phyloP scores from a whole-genome alignment of 2,797 vertebrate genomes.

The Phoebastria nigripes region DNA sequence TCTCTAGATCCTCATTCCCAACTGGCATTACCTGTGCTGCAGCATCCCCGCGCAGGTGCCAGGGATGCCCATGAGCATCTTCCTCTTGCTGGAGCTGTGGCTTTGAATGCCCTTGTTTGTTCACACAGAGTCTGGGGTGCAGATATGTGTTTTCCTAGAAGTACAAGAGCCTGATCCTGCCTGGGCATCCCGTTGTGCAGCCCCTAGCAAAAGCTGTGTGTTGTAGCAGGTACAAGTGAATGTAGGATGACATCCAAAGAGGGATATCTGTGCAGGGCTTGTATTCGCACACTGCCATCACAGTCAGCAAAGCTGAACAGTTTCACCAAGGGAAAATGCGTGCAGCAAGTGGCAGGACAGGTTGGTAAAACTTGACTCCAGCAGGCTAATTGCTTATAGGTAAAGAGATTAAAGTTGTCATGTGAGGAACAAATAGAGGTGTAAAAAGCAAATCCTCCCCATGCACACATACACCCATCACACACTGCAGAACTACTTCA shows the following conservation, averaged over 20 bases:
- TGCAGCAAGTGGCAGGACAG: neutral
- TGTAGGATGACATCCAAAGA: neutral
- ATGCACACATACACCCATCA: fast-evolving
- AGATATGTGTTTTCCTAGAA: neutral
- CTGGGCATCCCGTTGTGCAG: neutral
- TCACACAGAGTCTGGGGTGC: neutral
- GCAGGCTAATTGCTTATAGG: neutral
- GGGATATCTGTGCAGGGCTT: neutral
- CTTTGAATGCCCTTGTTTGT: neutral
- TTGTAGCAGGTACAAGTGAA: neutral
- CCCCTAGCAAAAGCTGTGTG: neutral
- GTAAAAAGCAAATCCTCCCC: neutral
- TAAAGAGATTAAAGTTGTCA: neutral
- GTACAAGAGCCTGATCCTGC: neutral
- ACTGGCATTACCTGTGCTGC: fast-evolving
- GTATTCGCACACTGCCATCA: fast-evolving
- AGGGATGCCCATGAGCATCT: neutral
- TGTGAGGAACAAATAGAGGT: neutral
- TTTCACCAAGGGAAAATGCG: neutral
- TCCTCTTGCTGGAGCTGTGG: neutral
- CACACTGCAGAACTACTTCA: neutral
- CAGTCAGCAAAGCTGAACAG: neutral
- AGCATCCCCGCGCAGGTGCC: neutral
- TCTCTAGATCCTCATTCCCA: neutral
- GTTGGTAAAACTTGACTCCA: neutral